Evolutionary conservation across 2,888 invertebrate species (phyloP).

Genomic region (Drosophila birchii): DNA sequence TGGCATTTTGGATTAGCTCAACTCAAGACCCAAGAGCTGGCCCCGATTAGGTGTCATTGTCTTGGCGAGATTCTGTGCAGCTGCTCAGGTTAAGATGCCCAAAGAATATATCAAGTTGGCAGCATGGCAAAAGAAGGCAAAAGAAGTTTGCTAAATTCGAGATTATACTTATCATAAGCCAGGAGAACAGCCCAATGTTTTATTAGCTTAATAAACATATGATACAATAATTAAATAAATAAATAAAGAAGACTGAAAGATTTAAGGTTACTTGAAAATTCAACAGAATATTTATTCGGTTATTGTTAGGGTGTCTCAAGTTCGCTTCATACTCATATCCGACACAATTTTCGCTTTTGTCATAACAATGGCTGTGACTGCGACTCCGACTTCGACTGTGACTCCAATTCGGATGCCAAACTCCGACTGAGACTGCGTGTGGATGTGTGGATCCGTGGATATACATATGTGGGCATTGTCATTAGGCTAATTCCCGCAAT

Average conservation of each 20-base stretch:
- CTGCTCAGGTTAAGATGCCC: conserved; percentile 7
- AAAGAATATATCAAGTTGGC: conserved; percentile 2
- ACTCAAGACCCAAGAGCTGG: conserved; percentile 39
- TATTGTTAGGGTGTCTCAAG: conserved; percentile 18
- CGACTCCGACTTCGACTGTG: conserved; percentile 25
- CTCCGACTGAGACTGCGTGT: conserved; percentile 31
- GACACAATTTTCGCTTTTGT: conserved; percentile 42
- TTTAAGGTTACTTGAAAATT: not conserved
- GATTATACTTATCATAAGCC: not conserved
- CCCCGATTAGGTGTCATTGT: conserved; percentile 49
- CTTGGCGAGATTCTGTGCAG: conserved; percentile 13
- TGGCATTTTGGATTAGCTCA: conserved; percentile 43
- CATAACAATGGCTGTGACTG: conserved; percentile 36
- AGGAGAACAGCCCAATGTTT: not conserved
- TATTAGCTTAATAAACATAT: not conserved
- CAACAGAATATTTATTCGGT: not conserved
- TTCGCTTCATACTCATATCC: conserved; percentile 11
- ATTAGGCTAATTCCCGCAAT: conserved; percentile 77
- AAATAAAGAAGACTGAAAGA: too few relatives aligned
- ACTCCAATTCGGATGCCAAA: conserved; percentile 11
- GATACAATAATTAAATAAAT: not conserved
- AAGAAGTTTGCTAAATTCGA: not conserved
- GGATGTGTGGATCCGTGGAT: conserved; percentile 18
- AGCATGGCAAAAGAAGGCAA: not conserved
- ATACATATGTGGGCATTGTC: conserved; percentile 52